Evolutionary conservation across 2,888 invertebrate species (phyloP), one percentile per base, ranked within the genome.

Genomic region (Acleris cristana): DNA sequence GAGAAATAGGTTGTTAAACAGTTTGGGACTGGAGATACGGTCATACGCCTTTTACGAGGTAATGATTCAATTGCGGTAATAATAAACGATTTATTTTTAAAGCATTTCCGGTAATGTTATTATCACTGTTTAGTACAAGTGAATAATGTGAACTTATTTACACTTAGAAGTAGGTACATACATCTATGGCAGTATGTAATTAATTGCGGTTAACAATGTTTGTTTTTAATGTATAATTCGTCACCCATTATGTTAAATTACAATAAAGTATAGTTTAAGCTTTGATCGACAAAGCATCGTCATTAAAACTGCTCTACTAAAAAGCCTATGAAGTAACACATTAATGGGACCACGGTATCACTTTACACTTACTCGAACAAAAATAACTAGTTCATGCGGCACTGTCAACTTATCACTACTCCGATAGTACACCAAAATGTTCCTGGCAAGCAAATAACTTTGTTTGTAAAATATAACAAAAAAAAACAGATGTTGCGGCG

Each of bases 391-490:
- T 62, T 48, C 61, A 66, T 56, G 61, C 48, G 30, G 60, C 44
- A n/a, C 64, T 51, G 53, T 58, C 58, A 58, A 58, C 58, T 67
- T 62, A 57, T 62, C 62, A 62, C 55, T n/a, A 14, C 58, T 53
- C 62, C 53, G 19, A 21, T 53, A 62, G 23, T 48, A 49, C 48
- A 67, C 53, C 45, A 62, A 8, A 61, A 61, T 14, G 7, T 49
- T 44, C 26, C 52, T 52, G 51, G 44, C 61, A 45, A 34, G 26
- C 61, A 52, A 56, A 67, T 45, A 34, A 62, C 23, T 49, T 64
- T 62, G 61, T 54, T 44, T 48, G 52, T 52, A 53, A 62, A 59
- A 66, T 59, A 65, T 62, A 63, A 72, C 70, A 74, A 72, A 73
- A 69, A 65, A 64, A 74, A 71, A 45, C 14, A 40, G 40, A 40